Conservation (phyloP, 2,113 vertebrate genomes). For the Pogona vitticeps region DNA sequence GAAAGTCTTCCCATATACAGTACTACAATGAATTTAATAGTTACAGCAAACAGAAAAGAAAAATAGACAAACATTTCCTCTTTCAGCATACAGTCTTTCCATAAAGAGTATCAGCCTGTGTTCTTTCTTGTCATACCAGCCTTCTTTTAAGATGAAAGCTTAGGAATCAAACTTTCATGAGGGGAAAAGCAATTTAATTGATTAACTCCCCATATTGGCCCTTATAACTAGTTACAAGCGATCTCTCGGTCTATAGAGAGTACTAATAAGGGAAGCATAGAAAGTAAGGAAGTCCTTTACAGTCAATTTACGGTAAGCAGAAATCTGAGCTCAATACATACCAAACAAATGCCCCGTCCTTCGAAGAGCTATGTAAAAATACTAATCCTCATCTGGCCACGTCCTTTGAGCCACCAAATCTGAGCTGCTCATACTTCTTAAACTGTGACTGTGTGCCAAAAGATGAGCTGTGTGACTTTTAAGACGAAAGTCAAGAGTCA, state of each 20-base stretch:
- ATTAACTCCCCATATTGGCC: neutral
- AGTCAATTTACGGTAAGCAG: slow-evolving; percentile 14
- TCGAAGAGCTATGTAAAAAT: neutral
- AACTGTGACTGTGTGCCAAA: neutral
- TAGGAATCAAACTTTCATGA: neutral
- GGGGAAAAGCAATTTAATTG: no score
- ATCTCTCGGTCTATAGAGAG: neutral
- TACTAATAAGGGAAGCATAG: neutral
- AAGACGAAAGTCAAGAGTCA: neutral
- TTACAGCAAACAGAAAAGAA: neutral
- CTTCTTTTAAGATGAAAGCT: neutral
- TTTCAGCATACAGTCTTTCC: neutral
- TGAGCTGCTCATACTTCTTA: neutral
- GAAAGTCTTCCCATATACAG: neutral
- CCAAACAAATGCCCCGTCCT: neutral
- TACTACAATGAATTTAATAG: neutral
- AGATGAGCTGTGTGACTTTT: neutral
- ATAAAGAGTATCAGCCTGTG: neutral
- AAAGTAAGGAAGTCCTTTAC: slow-evolving; percentile 7
- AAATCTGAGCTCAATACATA: neutral
- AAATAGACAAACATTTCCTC: neutral
- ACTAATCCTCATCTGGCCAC: neutral
- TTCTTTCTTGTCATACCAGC: neutral
- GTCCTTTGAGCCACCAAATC: neutral
- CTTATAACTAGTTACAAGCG: neutral